These are phyloP conservation scores for Daktulosphaira vitifoliae DNA, from an alignment of 1,140 invertebrate genomes.

Conservation along the genomic window DNA sequence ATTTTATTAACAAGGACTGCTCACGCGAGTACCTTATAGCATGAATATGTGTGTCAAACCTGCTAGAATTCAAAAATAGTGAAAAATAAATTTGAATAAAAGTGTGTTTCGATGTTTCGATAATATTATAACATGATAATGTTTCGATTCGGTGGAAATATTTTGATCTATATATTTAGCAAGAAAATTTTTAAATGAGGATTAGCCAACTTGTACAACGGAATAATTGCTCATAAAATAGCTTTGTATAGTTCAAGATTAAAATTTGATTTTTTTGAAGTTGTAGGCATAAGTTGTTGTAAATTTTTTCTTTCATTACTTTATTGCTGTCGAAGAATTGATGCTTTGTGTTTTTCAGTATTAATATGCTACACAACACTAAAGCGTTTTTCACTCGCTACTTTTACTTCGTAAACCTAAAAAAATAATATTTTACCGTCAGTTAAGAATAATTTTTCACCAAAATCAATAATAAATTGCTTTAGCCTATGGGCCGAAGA, in stretches of 20 bases:
- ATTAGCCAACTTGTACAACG: background rate
- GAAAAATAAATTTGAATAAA: conserved; percentile 23
- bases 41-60: too few species aligned
- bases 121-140: too few species aligned
- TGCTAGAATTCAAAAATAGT: too few species aligned
- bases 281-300: background rate
- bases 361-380: background rate
- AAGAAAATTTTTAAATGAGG: conserved; percentile 5
- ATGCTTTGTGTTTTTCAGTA: background rate
- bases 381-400: background rate
- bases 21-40: too few species aligned
- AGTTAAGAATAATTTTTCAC: background rate
- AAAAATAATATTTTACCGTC: background rate
- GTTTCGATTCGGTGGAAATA: background rate
- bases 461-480: background rate
- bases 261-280: background rate
- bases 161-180: background rate
- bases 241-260: background rate
- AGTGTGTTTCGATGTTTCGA: too few species aligned
- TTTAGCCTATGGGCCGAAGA: background rate
- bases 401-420: background rate
- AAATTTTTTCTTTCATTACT: background rate
- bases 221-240: background rate
- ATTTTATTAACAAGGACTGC: too few species aligned
- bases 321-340: background rate